These are phyloP conservation scores for Actinopyga echinites DNA, from an alignment of 53 echinoderm and acorn worm species.

Conservation along the genomic window DNA sequence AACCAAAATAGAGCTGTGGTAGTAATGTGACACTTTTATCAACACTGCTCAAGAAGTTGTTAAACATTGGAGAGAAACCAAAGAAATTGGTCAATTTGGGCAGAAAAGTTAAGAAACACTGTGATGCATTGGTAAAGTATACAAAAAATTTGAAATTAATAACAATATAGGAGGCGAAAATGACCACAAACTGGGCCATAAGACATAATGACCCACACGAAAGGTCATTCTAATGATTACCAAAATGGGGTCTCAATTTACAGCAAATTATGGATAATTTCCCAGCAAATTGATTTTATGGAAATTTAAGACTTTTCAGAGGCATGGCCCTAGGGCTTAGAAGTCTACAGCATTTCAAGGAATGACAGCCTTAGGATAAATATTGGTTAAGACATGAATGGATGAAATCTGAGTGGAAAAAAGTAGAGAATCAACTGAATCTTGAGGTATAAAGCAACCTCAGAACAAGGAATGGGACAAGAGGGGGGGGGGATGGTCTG, in stretches of 20 bases:
- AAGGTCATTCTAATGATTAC: background rate
- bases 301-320: background rate
- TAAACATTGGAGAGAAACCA: background rate
- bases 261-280: background rate
- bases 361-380: no score
- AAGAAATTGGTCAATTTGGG: constrained; percentile 31
- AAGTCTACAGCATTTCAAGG: background rate
- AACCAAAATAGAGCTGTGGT: constrained; percentile 6
- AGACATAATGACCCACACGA: background rate
- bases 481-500: no score
- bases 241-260: background rate
- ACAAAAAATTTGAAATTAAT: background rate
- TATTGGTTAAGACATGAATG: no score
- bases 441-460: no score
- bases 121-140: background rate
- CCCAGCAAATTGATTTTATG: background rate
- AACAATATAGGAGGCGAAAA: background rate
- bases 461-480: no score
- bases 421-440: no score
- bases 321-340: background rate
- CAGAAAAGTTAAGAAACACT: background rate
- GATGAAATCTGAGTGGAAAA: no score
- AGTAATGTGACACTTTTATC: background rate
- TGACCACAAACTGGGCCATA: constrained; percentile 15
- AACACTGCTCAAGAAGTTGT: background rate